Evolutionary conservation across 2,797 vertebrate species (phyloP).

Genomic region (Spinibarbus caldwelli): DNA sequence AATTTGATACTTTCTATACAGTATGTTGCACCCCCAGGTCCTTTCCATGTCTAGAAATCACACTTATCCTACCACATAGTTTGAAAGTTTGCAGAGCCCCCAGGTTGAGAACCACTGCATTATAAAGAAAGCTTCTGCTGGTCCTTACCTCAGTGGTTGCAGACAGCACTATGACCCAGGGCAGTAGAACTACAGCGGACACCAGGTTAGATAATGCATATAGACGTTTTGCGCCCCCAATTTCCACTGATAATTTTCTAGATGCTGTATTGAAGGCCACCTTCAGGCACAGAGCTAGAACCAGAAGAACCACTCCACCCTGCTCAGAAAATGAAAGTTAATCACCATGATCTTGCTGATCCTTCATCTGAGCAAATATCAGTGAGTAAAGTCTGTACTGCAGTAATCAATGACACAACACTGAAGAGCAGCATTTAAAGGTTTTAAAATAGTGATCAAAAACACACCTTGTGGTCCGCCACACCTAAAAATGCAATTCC

Average conservation of each 20-base stretch:
- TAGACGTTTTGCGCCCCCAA: slow-evolving; percentile 94
- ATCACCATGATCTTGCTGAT: not conserved
- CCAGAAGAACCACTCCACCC: slow-evolving; percentile 95
- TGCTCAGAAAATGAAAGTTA: slow-evolving; percentile 61
- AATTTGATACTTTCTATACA: not conserved
- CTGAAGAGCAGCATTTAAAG: not conserved
- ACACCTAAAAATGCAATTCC: slow-evolving; percentile 92
- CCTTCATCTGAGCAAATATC: not conserved
- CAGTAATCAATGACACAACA: not conserved
- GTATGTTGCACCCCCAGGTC: not conserved
- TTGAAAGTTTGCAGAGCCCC: not conserved
- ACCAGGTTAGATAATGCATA: slow-evolving; percentile 93
- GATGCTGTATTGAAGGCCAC: slow-evolving; percentile 94
- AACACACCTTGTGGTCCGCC: slow-evolving; percentile 94
- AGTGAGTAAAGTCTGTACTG: not conserved
- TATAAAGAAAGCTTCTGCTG: not conserved
- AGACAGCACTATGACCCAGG: slow-evolving; percentile 93
- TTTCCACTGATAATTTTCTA: slow-evolving; percentile 90
- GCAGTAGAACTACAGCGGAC: slow-evolving; percentile 87
- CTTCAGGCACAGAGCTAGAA: slow-evolving; percentile 90
- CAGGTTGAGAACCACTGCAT: not conserved
- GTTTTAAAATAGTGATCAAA: not conserved
- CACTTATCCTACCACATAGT: not conserved
- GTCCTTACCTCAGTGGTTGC: slow-evolving; percentile 89
- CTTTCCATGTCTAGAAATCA: not conserved